Evolutionary conservation across 2,113 vertebrate species (phyloP), one percentile per base, ranked within the genome.

Genomic region (Cottus gobio): DNA sequence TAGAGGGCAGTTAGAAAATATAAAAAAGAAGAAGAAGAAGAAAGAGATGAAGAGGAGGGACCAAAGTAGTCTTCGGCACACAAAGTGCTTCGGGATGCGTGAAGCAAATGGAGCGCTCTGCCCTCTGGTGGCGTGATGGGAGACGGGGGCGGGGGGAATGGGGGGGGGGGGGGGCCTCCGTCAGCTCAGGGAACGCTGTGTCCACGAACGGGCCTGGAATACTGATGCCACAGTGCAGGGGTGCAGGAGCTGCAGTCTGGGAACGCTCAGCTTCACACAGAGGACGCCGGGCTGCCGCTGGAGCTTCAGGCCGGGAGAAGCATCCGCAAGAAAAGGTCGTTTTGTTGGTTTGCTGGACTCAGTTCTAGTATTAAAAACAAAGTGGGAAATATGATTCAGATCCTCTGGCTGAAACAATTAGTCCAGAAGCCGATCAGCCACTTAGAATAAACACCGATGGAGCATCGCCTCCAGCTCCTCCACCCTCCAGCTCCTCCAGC

Each of bases 141-240:
- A 2, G 48, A 78, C 30, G 28, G 65, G 36, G 7, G 8, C 0
- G 36, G 7, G 42, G 13, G 42, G 1, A 13, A 3, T 3, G 13
- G 42, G 1, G 42, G 13, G 3, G 12, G 10, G n/a, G 28, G n/a
- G 77, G 37, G 64, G 80, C 81, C 80, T 83, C 61, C 75, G 63
- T 71, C 82, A 54, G 74, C 85, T 85, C 85, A 73, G 82, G 84
- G 90, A 90, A 90, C 58, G 77, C 12, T 34, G 90, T 93, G 92
- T 91, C 94, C 60, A 64, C 71, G 91, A 87, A 92, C 92, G 92
- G 94, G 87, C 78, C 83, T 80, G 71, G 92, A 94, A 95, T 94
- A 94, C 93, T 92, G 94, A 95, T 94, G 86, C 79, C 85, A 81
- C 90, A 68, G 90, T 91, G 91, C 91, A 93, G 92, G 82, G 89